Conservation (phyloP, 2,797 vertebrate genomes). For the Thunnus albacares region DNA sequence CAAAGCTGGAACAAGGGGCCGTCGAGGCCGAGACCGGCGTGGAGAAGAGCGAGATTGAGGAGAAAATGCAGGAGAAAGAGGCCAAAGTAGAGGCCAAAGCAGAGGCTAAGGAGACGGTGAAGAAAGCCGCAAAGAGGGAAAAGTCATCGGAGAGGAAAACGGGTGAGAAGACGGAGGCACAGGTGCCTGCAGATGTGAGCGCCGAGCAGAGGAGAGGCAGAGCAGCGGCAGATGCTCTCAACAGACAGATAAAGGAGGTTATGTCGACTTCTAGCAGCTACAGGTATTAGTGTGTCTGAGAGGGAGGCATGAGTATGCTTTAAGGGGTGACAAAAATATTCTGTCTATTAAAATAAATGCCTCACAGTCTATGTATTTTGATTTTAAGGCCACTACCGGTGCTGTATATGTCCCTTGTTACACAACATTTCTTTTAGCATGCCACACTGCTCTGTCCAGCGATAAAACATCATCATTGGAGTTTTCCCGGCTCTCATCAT, state of each 20-base stretch:
- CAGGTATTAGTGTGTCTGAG: slow-evolving; percentile 85
- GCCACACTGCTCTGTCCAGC: not conserved
- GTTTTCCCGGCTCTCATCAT: not conserved
- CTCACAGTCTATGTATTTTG: not conserved
- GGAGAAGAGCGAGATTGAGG: slow-evolving; percentile 87
- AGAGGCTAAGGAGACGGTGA: slow-evolving; percentile 66
- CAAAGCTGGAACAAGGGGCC: slow-evolving; percentile 68
- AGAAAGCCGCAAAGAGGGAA: slow-evolving; percentile 73
- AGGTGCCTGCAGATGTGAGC: slow-evolving; percentile 58
- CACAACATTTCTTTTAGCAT: not conserved
- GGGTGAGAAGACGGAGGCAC: slow-evolving; percentile 62
- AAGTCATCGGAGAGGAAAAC: slow-evolving; percentile 69
- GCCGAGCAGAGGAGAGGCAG: slow-evolving; percentile 88
- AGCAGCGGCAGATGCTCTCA: slow-evolving; percentile 92
- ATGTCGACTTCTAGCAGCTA: slow-evolving; percentile 92
- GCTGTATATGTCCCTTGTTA: not conserved
- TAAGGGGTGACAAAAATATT: accelerated
- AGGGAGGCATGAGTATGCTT: not conserved
- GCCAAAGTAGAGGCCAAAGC: not conserved
- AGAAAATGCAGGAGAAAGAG: slow-evolving; percentile 86
- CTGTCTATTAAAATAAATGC: not conserved
- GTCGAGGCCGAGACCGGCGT: slow-evolving; percentile 82
- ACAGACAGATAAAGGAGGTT: slow-evolving; percentile 96
- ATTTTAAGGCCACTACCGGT: too few relatives aligned
- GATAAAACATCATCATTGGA: not conserved